Base-by-base conservation (phyloP, 1,140 invertebrate species). In the Acromyrmex charruanus region DNA sequence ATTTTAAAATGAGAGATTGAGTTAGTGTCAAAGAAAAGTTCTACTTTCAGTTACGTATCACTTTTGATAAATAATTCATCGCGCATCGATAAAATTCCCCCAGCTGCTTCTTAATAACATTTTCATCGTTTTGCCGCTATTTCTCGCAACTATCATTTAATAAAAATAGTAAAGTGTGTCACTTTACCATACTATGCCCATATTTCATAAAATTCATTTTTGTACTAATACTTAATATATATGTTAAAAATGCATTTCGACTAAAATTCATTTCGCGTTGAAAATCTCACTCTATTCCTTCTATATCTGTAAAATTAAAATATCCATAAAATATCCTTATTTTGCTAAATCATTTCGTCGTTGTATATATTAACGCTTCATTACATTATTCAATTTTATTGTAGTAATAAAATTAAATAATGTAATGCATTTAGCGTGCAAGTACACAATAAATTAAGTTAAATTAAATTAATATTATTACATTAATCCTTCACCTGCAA, bases 51-150 rank as follows among this genome's bases (percentile, higher is more conserved):
- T 21, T 21, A 68, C 65, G 31, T 69, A 39, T 81, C 77, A 25
- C 21, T 81, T 58, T 58, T 25, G 51, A 59, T 81, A 59, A 81
- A 81, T 71, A 81, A 81, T 81, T 71, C 79, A 81, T 81, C 66
- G 79, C 65, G 79, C 79, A 71, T 81, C 79, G 35, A 81, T 81
- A 28, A 71, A 71, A 35, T 5, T 51, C 12, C 18, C 31, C 12
- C 49, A 39, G 65, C 35, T 61, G 21, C 21, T 68, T 55, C 21
- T 55, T 69, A 35, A 69, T 80, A 80, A 69, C n/a, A 49, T 53
- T 25, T 66, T 80, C 49, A 80, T 51, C 18, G 28, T 12, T 53
- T 31, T 18, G n/a, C 18, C 16, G 61, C 28, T 80, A 39, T 55
- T 68, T 80, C 44, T 21, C 28, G 12, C 35, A 66, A 35, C 61